These are phyloP conservation scores for Drosophila micromelanica DNA, from an alignment of 1,140 invertebrate species.

Conservation along the genomic window DNA sequence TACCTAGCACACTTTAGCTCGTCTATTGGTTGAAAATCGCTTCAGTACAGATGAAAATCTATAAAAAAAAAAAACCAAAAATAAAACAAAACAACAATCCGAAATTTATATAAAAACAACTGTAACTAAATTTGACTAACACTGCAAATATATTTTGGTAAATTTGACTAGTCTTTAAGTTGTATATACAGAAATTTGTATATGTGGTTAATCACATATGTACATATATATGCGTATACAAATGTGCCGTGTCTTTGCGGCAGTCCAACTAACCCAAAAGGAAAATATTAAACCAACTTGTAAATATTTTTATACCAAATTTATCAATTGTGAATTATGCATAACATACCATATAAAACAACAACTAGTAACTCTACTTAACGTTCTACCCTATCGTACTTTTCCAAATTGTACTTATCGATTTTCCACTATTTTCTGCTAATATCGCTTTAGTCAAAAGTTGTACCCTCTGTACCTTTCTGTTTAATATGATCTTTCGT, in stretches of 20 bases:
- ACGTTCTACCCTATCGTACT: conserved; percentile 55
- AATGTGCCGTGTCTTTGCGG: conserved; percentile 42
- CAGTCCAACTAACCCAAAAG: conserved; percentile 50
- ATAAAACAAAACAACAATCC: conserved; percentile 46
- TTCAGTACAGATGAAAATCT: conserved; percentile 40
- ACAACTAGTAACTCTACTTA: conserved; percentile 38
- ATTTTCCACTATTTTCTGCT: conserved; percentile 42
- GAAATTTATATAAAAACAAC: conserved; percentile 53
- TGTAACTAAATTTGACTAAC: conserved; percentile 82
- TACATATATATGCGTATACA: conserved; percentile 72
- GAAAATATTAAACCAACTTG: conserved; percentile 48
- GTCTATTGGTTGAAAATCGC: conserved; percentile 74
- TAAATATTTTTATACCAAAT: conserved; percentile 74
- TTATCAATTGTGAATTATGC: conserved; percentile 73
- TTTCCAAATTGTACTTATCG: conserved; percentile 72
- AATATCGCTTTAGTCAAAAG: conserved; percentile 59
- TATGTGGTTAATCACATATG: conserved; percentile 66
- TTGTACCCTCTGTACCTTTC: conserved; percentile 36
- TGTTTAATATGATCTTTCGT: conserved; percentile 35
- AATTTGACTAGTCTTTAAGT: conserved; percentile 74
- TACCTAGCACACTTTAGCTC: conserved; percentile 67
- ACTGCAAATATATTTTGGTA: conserved; percentile 73
- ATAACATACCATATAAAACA: conserved; percentile 56
- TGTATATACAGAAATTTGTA: conserved; percentile 79
- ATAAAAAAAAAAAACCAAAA: conserved; percentile 12